A percentile compares a stretch with the other conserved stretches of the same genome.
These are phyloP conservation scores for Strix uralensis DNA, from an alignment of 2,113 vertebrate species.

Conservation along the genomic window DNA sequence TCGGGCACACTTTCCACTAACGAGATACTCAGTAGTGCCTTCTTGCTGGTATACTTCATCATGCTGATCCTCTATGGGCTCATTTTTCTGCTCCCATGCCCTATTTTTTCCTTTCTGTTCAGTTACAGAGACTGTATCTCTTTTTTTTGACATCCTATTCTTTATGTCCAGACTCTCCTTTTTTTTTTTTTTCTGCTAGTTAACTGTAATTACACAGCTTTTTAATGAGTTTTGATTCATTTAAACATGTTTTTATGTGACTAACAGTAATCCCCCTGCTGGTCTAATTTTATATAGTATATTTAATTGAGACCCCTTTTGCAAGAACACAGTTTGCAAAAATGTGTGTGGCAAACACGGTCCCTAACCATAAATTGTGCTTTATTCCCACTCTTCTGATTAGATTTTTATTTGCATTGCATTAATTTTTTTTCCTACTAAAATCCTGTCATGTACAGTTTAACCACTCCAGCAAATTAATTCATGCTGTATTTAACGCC, in stretches of 20 bases:
- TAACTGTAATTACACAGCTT: constrained; percentile 4
- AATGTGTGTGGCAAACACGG: not conserved
- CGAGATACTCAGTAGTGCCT: not conserved
- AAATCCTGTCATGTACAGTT: constrained; percentile 4
- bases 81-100: not conserved
- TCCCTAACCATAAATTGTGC: not conserved
- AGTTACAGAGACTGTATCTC: not conserved
- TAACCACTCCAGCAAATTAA: constrained; percentile 44
- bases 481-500: not conserved
- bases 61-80: not conserved
- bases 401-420: constrained; percentile 10
- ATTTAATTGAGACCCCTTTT: constrained; percentile 25
- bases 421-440: not conserved
- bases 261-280: not conserved
- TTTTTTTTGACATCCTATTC: not conserved
- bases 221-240: constrained; percentile 9
- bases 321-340: not conserved
- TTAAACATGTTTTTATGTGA: not conserved
- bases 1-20: not conserved
- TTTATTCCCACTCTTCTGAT: not conserved
- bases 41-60: not conserved
- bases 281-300: not conserved
- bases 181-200: not conserved
- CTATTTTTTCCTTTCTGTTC: not conserved
- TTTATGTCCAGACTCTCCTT: not conserved